Base-by-base conservation (phyloP, 2,797 vertebrate species). In the Dallia pectoralis region DNA sequence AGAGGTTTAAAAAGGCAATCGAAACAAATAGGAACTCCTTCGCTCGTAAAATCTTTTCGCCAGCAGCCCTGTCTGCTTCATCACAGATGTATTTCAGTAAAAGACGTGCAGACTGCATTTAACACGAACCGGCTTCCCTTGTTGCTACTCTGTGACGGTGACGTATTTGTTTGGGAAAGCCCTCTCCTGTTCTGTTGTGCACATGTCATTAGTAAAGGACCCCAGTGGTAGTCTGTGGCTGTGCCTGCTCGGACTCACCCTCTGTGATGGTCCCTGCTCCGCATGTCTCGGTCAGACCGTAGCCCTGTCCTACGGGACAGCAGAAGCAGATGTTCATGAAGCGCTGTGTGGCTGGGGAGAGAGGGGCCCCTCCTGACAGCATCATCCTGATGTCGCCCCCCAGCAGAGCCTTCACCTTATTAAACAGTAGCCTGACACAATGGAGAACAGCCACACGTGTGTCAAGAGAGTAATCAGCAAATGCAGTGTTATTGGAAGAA, bases 241-340 rank as follows among this genome's bases (percentile, higher is more conserved):
- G 27, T 27, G 44, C 67, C 29, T 47, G 40, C 49, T 36, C n/a
- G 2, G 22, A 40, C 36, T 84, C 87, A 95, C 95, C 94, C 90
- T 94, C 94, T 72, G 95, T 95, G 81, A 96, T 95, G 40, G 94
- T 93, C 27, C 93, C 95, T 9, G 95, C 95, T 33, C 95, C 95
- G 63, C 94, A 96, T 0, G 95, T 95, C 87, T 96, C 95, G 22
- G 95, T 96, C 48, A 96, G 83, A 32, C 95, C 95, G 4, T 96
- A 96, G 53, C 95, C 95, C 68, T 95, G 94, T 15, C 91, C 93
- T 36, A 96, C 85, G 1, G 95, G 95, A 53, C 93, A 94, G 86
- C 94, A 95, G 83, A 96, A 96, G 75, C 95, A 96, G 81, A 96
- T 91, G 75, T 96, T 96, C 92, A 96, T 96, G 81, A 96, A 96